Base-by-base conservation (phyloP, 2,797 vertebrate species). In the Coendou prehensilis region DNA sequence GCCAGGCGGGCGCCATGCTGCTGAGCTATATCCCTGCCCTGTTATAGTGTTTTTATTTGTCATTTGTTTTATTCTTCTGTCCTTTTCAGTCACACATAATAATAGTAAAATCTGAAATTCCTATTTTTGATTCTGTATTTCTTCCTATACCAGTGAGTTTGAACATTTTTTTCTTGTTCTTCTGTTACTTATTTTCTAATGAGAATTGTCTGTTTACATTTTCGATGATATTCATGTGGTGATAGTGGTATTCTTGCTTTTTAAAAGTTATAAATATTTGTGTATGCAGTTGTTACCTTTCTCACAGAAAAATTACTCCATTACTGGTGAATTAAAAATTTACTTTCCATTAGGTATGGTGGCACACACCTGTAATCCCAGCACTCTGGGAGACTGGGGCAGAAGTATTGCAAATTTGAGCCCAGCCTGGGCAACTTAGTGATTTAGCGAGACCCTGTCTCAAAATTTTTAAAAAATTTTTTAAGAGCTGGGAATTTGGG, bases 81-180 rank as follows among this genome's bases (percentile, higher is more conserved):
- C 47, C 47, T 78, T 93, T 75, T 7, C 33, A 86, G 30, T 79
- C 37, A 85, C 28, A 93, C 56, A 52, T 85, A 64, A n/a, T 75
- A 95, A 86, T 56, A 28, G 52, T 75, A 95, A 82, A 61, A 47
- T 82, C 79, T 59, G 78, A 89, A 82, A 63, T 45, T 41, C 28
- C 75, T 93, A 5, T 81, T 87, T 83, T 47, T 69, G 59, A 76
- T 33, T 33, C 20, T 69, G 18, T 41, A 22, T 89, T 71, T 79
- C 71, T 93, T 86, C 14, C 33, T 23, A 30, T 75, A 57, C 37
- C 71, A 41, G 6, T 73, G 56, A 73, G 33, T 63, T 88, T 75
- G 47, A 85, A 63, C 23, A 13, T 57, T 69, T 73, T 56, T 91
- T 75, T 50, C 41, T 73, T 73, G 11, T 81, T 87, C 20, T 81